A percentile compares a stretch with the other conserved stretches of the same genome.
phyloP scores from a whole-genome alignment of 2,113 vertebrate species.

The Xerus inauris region DNA sequence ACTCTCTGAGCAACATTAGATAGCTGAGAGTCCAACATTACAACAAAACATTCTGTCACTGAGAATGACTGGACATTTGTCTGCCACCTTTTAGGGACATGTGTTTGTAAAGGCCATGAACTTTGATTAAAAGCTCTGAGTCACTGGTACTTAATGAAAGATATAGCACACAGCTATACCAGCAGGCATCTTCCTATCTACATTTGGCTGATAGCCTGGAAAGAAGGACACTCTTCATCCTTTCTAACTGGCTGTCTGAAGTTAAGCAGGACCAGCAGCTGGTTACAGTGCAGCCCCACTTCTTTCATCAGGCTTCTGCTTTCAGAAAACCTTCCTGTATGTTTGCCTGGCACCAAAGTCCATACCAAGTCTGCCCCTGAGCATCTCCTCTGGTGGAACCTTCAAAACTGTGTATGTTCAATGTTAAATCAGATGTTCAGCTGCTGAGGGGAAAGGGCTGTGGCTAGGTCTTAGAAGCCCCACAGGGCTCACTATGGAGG shows the following conservation, averaged over 20 bases:
- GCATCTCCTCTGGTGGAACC: neutral
- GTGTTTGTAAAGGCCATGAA: neutral
- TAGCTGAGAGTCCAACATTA: neutral
- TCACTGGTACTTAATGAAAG: neutral
- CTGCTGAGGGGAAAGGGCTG: neutral
- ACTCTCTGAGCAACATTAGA: neutral
- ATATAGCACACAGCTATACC: neutral
- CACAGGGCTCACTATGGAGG: neutral
- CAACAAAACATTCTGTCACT: neutral
- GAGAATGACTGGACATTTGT: neutral
- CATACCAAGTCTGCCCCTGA: neutral
- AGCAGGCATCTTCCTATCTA: neutral
- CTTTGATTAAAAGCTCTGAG: neutral
- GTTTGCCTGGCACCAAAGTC: neutral
- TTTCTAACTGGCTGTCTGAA: neutral
- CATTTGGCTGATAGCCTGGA: neutral
- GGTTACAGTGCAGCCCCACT: neutral
- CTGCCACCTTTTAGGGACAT: neutral
- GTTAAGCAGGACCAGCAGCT: neutral
- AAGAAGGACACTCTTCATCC: neutral
- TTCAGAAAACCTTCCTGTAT: neutral
- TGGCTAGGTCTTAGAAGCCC: neutral
- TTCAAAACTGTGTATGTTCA: neutral
- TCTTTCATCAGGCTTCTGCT: neutral
- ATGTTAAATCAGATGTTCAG: neutral